Percentiles rank a stretch among this genome's conserved stretches.
phyloP scores from a whole-genome alignment of 2,113 vertebrate species.

The Colossoma macropomum region DNA sequence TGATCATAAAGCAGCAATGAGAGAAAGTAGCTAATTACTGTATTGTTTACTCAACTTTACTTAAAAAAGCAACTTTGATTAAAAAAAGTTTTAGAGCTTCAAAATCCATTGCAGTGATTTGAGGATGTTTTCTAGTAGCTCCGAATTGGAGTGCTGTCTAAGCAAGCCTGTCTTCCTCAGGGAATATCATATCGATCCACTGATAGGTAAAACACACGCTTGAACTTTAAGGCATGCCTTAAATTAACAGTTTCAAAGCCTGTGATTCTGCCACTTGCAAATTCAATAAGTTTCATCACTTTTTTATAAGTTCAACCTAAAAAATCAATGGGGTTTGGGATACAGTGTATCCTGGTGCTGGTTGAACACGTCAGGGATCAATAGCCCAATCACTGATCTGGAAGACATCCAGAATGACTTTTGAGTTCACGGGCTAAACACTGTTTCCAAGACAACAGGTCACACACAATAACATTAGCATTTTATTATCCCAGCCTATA shows the following conservation, averaged over 20 bases:
- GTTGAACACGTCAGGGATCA: conserved; percentile 72
- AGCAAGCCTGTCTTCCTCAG: conserved; percentile 6
- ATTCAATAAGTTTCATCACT: conserved; percentile 65
- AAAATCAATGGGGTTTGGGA: conserved; percentile 72
- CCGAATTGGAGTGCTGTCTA: neutral
- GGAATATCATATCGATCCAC: conserved; percentile 40
- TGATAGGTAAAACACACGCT: conserved; percentile 26
- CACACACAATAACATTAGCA: neutral
- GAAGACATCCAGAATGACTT: conserved; percentile 56
- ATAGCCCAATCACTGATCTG: conserved; percentile 71
- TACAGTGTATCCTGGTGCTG: conserved; percentile 65
- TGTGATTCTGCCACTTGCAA: conserved; percentile 54
- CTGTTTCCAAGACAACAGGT: neutral
- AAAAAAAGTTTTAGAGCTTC: conserved; percentile 7
- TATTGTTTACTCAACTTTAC: conserved; percentile 24
- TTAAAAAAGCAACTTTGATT: neutral
- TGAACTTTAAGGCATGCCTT: conserved; percentile 59
- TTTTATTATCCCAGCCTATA: neutral
- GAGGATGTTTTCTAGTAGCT: neutral
- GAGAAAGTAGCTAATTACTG: conserved; percentile 22
- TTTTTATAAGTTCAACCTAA: conserved; percentile 56
- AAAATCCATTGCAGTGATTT: neutral
- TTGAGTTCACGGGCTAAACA: conserved; percentile 11
- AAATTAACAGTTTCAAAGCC: conserved; percentile 56
- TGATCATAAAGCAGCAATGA: neutral